Evolutionary conservation across 2,888 invertebrate genomes (phyloP).

Genomic region (Ormyrus pomaceus): DNA sequence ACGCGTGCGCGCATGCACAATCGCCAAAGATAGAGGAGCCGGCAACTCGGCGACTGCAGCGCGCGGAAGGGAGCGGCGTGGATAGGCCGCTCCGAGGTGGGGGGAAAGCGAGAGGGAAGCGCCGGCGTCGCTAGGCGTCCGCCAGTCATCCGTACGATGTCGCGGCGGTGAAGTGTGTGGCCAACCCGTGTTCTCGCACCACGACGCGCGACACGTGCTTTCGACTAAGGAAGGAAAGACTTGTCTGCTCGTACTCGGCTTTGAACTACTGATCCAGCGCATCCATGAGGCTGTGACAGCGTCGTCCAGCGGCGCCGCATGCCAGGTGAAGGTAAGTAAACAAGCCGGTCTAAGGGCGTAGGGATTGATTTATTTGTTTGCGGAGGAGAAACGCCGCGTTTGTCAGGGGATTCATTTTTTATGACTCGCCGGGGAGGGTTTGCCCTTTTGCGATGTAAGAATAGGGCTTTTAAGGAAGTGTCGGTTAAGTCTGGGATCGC

Average conservation of each 20-base stretch:
- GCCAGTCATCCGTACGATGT: conserved; percentile 70
- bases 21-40: not conserved
- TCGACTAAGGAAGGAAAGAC: not conserved
- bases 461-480: too few relatives aligned
- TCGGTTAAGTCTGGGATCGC: too few relatives aligned
- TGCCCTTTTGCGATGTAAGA: too few relatives aligned
- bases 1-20: too few relatives aligned
- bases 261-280: not conserved
- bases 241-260: not conserved
- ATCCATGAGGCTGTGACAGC: conserved; percentile 14
- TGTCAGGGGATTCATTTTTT: too few relatives aligned
- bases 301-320: not conserved
- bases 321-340: conserved; percentile 45
- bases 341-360: not conserved
- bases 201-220: not conserved
- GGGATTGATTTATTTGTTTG: not conserved
- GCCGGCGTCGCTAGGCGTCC: conserved; percentile 56
- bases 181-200: not conserved
- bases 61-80: not conserved
- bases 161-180: conserved; percentile 63
- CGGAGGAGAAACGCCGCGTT: not conserved
- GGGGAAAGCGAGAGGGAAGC: conserved; percentile 47
- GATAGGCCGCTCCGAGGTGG: not conserved
- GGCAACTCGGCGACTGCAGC: not conserved
- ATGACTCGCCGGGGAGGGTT: too few relatives aligned